Conservation (phyloP, 1,140 invertebrate species). For the Drosophila mojavensis region DNA sequence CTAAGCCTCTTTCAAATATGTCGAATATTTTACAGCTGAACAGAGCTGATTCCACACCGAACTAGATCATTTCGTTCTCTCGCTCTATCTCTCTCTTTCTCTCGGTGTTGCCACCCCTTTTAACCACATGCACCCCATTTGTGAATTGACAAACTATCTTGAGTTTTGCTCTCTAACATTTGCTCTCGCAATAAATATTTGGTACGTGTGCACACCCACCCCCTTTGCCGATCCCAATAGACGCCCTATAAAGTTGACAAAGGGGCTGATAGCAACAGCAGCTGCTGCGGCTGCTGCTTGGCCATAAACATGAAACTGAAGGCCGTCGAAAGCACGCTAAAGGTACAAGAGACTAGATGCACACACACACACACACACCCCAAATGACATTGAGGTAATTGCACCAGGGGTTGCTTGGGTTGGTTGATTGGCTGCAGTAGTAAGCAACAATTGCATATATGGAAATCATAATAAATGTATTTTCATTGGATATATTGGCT, state of each 20-base stretch:
- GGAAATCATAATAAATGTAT: constrained; percentile 42
- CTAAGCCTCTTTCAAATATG: too few species aligned
- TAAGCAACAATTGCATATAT: constrained; percentile 34
- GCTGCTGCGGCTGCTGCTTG: constrained; percentile 48
- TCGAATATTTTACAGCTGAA: neutral
- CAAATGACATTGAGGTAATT: constrained; percentile 4
- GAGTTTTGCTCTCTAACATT: constrained; percentile 17
- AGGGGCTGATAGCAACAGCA: constrained; percentile 28
- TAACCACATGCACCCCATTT: constrained; percentile 11
- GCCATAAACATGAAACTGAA: constrained; percentile 34
- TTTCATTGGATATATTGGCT: constrained; percentile 57
- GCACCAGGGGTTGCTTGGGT: constrained; percentile 21
- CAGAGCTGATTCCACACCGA: constrained; percentile 24
- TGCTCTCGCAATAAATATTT: constrained; percentile 11
- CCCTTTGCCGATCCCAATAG: constrained; percentile 31
- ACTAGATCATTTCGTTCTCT: constrained; percentile 19
- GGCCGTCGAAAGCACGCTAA: constrained; percentile 18
- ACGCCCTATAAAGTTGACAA: constrained; percentile 44
- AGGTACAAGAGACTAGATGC: constrained; percentile 14
- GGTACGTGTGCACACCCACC: constrained; percentile 12
- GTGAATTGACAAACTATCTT: constrained; percentile 32
- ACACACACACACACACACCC: constrained; percentile 11
- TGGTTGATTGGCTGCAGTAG: too few species aligned
- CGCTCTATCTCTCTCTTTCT: neutral
- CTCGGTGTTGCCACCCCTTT: constrained; percentile 23